Conservation (phyloP, 2,888 invertebrate species). For the Pseudococcus viburni region DNA sequence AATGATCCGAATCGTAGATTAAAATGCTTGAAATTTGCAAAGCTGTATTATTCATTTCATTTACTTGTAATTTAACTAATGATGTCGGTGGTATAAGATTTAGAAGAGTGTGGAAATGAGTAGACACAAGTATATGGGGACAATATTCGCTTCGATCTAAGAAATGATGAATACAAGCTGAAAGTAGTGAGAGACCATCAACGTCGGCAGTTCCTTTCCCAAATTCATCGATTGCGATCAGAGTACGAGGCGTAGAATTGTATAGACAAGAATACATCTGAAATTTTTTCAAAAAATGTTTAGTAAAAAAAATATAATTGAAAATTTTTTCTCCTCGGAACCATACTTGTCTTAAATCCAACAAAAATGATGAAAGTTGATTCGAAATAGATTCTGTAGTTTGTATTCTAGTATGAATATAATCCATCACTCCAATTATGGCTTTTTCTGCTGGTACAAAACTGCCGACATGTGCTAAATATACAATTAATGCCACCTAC, state of each 20-base stretch:
- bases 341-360: constrained; percentile 85
- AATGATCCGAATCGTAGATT: not conserved
- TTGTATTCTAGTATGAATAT: constrained; percentile 84
- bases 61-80: constrained; percentile 73
- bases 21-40: not conserved
- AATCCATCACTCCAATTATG: constrained; percentile 80
- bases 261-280: constrained; percentile 78
- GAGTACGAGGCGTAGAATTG: constrained; percentile 77
- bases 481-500: constrained; percentile 81
- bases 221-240: constrained; percentile 91
- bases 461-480: constrained; percentile 90
- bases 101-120: constrained; percentile 82
- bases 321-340: not conserved
- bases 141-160: constrained; percentile 74
- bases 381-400: constrained; percentile 83
- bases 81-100: constrained; percentile 75
- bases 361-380: constrained; percentile 88
- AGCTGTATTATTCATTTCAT: constrained; percentile 69
- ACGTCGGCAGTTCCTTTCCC: constrained; percentile 85
- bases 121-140: constrained; percentile 84
- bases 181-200: constrained; percentile 83
- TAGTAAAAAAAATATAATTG: no score
- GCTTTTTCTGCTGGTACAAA: constrained; percentile 88
- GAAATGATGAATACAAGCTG: constrained; percentile 80
- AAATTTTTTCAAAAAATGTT: no score